Conservation (phyloP, 2,113 vertebrate genomes). For the Anguilla rostrata region DNA sequence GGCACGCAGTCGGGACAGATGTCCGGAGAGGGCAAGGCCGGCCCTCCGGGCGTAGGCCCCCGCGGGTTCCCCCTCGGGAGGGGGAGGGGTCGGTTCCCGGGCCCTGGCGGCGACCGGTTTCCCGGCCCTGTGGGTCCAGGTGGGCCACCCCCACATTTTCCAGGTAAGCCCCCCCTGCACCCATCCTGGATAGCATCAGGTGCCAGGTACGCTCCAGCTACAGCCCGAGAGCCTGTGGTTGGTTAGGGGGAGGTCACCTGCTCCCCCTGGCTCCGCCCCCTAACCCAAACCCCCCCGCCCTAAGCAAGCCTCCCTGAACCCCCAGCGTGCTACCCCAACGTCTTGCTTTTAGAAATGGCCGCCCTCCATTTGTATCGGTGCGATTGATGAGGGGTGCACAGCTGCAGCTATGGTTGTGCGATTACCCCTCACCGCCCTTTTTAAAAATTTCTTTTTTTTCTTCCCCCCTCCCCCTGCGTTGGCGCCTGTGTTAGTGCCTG, state of each 20-base stretch:
- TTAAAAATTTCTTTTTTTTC: too few relatives aligned
- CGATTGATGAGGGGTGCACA: too few relatives aligned
- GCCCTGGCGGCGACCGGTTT: slow-evolving; percentile 89
- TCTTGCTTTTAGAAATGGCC: neutral
- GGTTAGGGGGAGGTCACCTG: neutral
- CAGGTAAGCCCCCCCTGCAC: slow-evolving; percentile 73
- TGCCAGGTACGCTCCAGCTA: neutral
- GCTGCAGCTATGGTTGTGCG: too few relatives aligned
- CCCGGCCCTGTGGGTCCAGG: slow-evolving; percentile 90
- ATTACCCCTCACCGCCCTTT: too few relatives aligned
- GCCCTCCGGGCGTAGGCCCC: slow-evolving; percentile 86
- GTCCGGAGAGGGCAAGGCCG: slow-evolving; percentile 98
- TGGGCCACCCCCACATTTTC: slow-evolving; percentile 91
- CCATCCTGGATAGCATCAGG: neutral
- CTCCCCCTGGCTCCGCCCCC: neutral
- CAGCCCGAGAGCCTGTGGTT: neutral
- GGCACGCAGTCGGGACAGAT: slow-evolving; percentile 97
- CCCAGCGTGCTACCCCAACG: neutral
- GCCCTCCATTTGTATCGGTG: neutral
- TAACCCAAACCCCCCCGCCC: neutral
- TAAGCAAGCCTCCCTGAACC: neutral
- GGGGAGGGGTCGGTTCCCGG: slow-evolving; percentile 91
- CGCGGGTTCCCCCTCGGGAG: slow-evolving; percentile 89
- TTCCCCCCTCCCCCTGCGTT: too few relatives aligned
- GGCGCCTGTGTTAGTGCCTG: too few relatives aligned